Conservation (phyloP, 2,888 invertebrate species). For the Brachyopa scutellaris region DNA sequence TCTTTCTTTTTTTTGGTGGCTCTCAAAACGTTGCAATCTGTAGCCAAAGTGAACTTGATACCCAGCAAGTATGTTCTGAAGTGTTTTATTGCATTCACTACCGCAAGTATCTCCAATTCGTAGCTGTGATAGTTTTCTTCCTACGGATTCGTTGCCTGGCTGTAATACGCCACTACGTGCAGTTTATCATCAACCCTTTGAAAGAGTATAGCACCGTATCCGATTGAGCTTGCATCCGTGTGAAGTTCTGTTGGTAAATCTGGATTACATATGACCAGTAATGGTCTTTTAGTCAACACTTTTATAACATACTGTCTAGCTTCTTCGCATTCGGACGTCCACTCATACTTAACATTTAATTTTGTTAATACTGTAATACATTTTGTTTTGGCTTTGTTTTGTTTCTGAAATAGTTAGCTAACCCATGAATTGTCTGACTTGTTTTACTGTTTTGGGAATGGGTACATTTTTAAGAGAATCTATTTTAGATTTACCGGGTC, state of each 20-base stretch:
- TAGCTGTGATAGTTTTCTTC: conserved; percentile 35
- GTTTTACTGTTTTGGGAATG: conserved; percentile 14
- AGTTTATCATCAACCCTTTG: conserved; percentile 29
- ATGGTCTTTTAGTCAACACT: conserved; percentile 10
- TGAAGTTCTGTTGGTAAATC: conserved; percentile 36
- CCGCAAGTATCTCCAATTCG: conserved; percentile 7
- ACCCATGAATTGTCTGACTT: conserved; percentile 38
- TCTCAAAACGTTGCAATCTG: conserved; percentile 25
- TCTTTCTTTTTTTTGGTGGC: conserved; percentile 30
- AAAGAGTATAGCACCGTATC: conserved; percentile 34
- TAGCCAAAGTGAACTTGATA: conserved; percentile 3
- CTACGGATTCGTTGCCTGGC: conserved; percentile 30
- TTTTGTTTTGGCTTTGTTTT: conserved; percentile 16
- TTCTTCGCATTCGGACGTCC: conserved; percentile 3
- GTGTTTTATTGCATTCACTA: conserved; percentile 19
- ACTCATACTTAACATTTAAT: background rate
- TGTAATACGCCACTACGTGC: conserved; percentile 44
- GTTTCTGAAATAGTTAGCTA: conserved; percentile 42
- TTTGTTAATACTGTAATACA: conserved; percentile 8
- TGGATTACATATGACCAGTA: conserved; percentile 32
- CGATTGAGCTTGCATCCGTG: conserved; percentile 42
- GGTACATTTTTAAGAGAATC: conserved; percentile 12
- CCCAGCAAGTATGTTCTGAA: conserved; percentile 17
- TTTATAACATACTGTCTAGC: conserved; percentile 1
- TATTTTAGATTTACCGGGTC: conserved; percentile 25